Evolutionary conservation across 2,113 vertebrate genomes (phyloP).

Genomic region (Megaceryle maxima): DNA sequence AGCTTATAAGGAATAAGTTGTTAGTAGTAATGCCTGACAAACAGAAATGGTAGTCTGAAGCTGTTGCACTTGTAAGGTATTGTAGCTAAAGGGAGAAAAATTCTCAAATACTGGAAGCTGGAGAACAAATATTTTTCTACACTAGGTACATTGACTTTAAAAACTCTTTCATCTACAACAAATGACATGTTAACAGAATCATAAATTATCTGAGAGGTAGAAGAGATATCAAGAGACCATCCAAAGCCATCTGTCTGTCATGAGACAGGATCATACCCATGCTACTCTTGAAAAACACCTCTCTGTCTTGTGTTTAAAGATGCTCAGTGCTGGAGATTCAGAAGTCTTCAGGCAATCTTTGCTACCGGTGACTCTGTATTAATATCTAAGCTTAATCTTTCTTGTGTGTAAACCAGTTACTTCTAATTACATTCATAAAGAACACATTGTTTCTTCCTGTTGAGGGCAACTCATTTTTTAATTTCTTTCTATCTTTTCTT

Average conservation of each 20-base stretch:
- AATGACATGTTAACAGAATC: neutral
- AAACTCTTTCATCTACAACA: neutral
- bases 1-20: neutral
- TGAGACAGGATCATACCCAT: neutral
- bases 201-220: neutral
- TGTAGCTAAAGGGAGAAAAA: neutral
- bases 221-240: neutral
- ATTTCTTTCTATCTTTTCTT: neutral
- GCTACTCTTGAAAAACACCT: neutral
- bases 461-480: neutral
- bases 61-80: fast-evolving
- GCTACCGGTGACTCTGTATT: neutral
- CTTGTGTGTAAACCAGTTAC: neutral
- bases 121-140: neutral
- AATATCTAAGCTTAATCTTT: neutral
- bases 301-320: neutral
- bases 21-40: neutral
- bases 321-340: neutral
- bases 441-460: neutral
- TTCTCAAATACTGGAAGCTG: neutral
- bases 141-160: neutral
- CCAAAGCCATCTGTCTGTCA: neutral
- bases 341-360: neutral
- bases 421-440: neutral
- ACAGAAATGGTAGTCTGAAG: neutral